Base-by-base conservation (phyloP, 2,888 invertebrate species). In the Arctia plantaginis region DNA sequence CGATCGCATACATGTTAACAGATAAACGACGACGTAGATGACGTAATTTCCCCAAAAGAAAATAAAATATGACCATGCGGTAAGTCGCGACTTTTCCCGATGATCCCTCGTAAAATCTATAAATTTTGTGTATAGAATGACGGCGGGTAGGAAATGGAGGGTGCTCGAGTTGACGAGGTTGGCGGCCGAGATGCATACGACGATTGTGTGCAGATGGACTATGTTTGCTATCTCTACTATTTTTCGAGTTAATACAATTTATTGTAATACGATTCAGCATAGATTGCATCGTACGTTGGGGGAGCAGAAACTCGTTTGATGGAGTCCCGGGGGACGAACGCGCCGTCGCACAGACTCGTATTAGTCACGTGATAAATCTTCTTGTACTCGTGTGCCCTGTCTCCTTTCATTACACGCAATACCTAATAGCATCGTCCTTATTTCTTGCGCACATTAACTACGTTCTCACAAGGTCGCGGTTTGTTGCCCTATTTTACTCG, bases 221-320 rank as follows among this genome's bases (percentile, higher is more conserved):
- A 91, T 94, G 95, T 95, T 95, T 95, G 94, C 94, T 95, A 95
- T 95, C 95, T 93, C 91, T 89, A 93, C 93, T 94, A 95, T 95
- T 95, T 95, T 95, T 94, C 95, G 94, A 95, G 94, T 94, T 95
- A 95, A 95, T 95, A 94, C 95, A 95, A 95, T 95, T 95, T 95
- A 95, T 95, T 95, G 95, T 95, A 95, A 95, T 95, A 94, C 94
- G 95, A 95, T 95, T 95, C 95, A 95, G 95, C 95, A 95, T 95
- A 95, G 95, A 95, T 95, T 95, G 95, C 95, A 94, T 94, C 94
- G 93, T 91, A 90, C 87, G 92, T 88, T 92, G 91, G 94, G 95
- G 95, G 95, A 95, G 92, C 91, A 76, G 90, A 94, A 95, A 94
- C 95, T 95, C 94, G 95, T 95, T 95, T 95, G 95, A 95, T 94